These are phyloP conservation scores for Galerucella calmariensis DNA, from an alignment of 2,888 invertebrate genomes.

Conservation along the genomic window DNA sequence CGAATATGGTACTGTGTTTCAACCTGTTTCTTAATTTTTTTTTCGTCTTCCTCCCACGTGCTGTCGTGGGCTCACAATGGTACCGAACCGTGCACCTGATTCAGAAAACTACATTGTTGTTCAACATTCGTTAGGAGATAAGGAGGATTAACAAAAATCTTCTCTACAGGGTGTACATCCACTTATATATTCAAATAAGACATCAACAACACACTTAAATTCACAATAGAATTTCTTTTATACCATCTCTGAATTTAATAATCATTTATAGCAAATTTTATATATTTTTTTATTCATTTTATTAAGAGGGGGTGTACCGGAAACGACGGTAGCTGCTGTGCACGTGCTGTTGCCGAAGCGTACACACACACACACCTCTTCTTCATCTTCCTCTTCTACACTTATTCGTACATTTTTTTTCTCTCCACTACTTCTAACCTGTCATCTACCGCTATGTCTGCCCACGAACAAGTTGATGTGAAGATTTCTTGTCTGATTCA, in stretches of 20 bases:
- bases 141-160: constrained; percentile 21
- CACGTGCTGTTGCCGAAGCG: constrained; percentile 28
- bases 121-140: constrained; percentile 25
- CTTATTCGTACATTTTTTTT: constrained; percentile 54
- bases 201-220: too few relatives aligned
- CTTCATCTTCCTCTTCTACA: constrained; percentile 5
- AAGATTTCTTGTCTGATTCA: constrained; percentile 35
- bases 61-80: constrained; percentile 19
- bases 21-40: constrained; percentile 28
- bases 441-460: constrained; percentile 56
- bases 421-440: constrained; percentile 53
- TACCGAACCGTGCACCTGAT: constrained; percentile 27
- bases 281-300: neutral
- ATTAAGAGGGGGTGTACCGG: constrained; percentile 49
- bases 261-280: neutral
- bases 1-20: constrained; percentile 23
- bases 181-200: neutral
- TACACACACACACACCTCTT: constrained; percentile 50
- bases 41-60: constrained; percentile 21
- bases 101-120: constrained; percentile 26
- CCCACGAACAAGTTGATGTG: constrained; percentile 49
- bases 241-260: too few relatives aligned
- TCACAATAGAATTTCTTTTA: too few relatives aligned
- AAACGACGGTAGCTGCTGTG: constrained; percentile 48
- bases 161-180: constrained; percentile 19